Conservation (phyloP, 1,140 invertebrate genomes). For the Euura lappo region DNA sequence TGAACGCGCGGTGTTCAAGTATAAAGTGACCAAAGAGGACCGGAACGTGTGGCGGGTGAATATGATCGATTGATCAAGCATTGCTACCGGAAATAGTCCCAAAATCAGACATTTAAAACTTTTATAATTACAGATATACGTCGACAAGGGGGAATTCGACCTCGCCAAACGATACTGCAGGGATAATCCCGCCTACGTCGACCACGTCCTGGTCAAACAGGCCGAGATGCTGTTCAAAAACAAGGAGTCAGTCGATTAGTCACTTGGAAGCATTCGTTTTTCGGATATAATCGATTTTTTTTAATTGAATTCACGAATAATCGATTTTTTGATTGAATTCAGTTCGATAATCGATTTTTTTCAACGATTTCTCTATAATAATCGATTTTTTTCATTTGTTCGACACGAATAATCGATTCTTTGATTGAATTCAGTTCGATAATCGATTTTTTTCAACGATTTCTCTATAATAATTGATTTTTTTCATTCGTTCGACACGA, state of each 20-base stretch:
- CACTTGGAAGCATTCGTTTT: slow-evolving; percentile 5
- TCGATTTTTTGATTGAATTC: no score
- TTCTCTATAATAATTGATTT: no score
- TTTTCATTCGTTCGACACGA: no score
- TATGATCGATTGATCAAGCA: slow-evolving; percentile 9
- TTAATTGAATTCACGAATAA: not conserved
- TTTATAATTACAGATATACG: slow-evolving; percentile 70
- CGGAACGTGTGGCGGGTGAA: slow-evolving; percentile 82
- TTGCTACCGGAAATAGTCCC: slow-evolving; percentile 14
- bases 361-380: no score
- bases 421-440: no score
- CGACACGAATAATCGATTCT: no score
- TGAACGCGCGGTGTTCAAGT: slow-evolving; percentile 83
- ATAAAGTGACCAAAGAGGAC: slow-evolving; percentile 85
- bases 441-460: no score
- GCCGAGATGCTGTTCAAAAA: slow-evolving; percentile 86
- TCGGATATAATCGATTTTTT: no score
- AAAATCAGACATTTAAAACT: not conserved
- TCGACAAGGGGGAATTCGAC: slow-evolving; percentile 87
- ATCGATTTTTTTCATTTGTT: no score
- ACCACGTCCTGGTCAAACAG: slow-evolving; percentile 87
- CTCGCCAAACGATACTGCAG: slow-evolving; percentile 83
- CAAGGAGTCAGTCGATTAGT: slow-evolving; percentile 66
- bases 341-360: not conserved
- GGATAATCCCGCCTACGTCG: slow-evolving; percentile 78